Evolutionary conservation across 1,140 invertebrate genomes (phyloP).

Genomic region (Ridgeia piscesae): DNA sequence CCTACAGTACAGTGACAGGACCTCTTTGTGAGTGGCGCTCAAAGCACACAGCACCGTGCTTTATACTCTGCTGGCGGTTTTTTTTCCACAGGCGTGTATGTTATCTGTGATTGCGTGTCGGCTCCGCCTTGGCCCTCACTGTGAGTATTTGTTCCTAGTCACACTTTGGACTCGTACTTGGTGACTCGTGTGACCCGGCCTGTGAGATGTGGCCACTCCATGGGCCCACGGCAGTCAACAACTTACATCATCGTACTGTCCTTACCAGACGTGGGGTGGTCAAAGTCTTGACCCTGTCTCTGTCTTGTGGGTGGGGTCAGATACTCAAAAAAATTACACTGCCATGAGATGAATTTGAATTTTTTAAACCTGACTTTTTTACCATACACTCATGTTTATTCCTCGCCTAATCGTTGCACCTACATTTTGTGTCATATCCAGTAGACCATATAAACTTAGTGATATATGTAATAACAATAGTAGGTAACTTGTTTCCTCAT

Average conservation of each 20-base stretch:
- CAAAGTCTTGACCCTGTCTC: no score
- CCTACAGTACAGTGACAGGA: neutral
- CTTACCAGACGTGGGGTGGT: no score
- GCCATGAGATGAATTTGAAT: no score
- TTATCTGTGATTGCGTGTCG: neutral
- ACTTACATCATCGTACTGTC: neutral
- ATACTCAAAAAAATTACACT: no score
- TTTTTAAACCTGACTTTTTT: no score
- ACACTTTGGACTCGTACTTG: neutral
- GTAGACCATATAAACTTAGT: no score
- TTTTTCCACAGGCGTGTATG: neutral
- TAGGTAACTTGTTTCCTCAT: no score
- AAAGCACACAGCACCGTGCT: neutral
- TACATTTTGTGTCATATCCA: no score
- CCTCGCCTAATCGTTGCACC: no score
- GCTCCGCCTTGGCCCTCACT: neutral
- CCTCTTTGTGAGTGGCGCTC: neutral
- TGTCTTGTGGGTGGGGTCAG: no score
- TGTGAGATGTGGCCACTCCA: neutral
- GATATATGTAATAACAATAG: no score
- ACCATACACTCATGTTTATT: no score
- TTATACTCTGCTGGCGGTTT: neutral
- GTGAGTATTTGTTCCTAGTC: neutral
- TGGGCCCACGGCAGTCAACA: neutral
- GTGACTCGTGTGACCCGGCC: neutral